Evolutionary conservation across 2,888 invertebrate species (phyloP), one percentile per base, ranked within the genome.

Genomic region (Carpatolechia fugitivella): DNA sequence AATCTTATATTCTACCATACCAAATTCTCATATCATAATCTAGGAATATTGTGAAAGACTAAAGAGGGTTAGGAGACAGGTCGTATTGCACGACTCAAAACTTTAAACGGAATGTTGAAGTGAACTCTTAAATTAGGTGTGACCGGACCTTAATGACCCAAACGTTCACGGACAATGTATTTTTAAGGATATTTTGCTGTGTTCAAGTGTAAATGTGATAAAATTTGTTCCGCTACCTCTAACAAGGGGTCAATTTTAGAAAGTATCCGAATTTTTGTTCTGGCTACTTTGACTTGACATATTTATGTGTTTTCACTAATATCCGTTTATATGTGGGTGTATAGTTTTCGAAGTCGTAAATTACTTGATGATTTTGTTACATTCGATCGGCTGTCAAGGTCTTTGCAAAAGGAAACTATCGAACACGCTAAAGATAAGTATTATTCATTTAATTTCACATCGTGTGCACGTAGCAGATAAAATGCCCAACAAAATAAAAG

Each of bases 141-240:
- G 82, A 85, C 86, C 69, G 76, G 71, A 68, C 71, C 68, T 69
- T 78, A 85, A 80, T 80, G 85, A 85, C 84, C 88, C 85, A 62
- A 66, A 65, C 74, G 65, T 84, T 87, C 68, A 88, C 84, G 89
- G 83, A 76, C 82, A 81, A 90, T 90, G 82, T 86, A 88, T 76
- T 88, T 83, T 83, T 81, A 78, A 82, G 77, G 76, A 76, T 74
- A 80, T 82, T 81, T 74, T 70, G 72, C 76, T 69, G 74, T 70
- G 74, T 80, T 78, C 81, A 81, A 85, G 85, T 82, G 82, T 82
- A 72, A 86, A 81, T 76, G 84, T 75, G 70, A 81, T 78, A 78
- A 77, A 84, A 88, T 89, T 87, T 55, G 87, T 81, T 78, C 74
- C 85, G 80, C 74, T 60, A 61, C 64, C 70, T 62, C 62, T 70